Evolutionary conservation across 2,888 invertebrate species (phyloP).

Genomic region (Ochropacha duplaris): DNA sequence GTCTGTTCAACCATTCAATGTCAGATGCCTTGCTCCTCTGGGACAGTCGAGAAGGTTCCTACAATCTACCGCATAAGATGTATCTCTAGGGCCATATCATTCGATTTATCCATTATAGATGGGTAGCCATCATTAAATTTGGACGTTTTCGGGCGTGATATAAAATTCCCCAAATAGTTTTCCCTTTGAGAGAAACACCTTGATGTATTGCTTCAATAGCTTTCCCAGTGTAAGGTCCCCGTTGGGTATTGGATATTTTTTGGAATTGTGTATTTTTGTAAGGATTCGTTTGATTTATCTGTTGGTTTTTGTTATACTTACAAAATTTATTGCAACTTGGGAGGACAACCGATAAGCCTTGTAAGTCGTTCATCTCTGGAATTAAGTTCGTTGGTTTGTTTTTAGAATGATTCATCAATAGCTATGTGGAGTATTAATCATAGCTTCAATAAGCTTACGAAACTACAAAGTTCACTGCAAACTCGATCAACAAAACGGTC

Average conservation of each 20-base stretch:
- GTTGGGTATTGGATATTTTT: conserved; percentile 19
- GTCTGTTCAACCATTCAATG: background rate
- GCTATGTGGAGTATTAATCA: too few species aligned
- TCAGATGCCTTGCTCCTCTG: background rate
- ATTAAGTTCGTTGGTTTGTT: too few species aligned
- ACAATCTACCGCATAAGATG: conserved; percentile 7
- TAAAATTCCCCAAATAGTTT: conserved; percentile 26
- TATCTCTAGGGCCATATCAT: conserved; percentile 38
- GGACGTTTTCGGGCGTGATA: conserved; percentile 18
- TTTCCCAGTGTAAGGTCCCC: conserved; percentile 6
- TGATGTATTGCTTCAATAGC: background rate
- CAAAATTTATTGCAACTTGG: background rate
- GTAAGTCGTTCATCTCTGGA: background rate
- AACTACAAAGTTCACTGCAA: too few species aligned
- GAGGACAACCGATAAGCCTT: background rate
- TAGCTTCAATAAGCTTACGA: too few species aligned
- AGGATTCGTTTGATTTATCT: background rate
- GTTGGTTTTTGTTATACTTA: background rate
- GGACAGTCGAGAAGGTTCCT: background rate
- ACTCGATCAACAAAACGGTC: too few species aligned
- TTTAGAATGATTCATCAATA: too few species aligned
- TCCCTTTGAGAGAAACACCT: conserved; percentile 19
- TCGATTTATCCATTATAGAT: conserved; percentile 33
- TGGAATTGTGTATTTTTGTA: conserved; percentile 27
- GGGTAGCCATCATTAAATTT: conserved; percentile 29